Evolutionary conservation across 2,113 vertebrate species (phyloP).

Genomic region (Corydoras maculifer): DNA sequence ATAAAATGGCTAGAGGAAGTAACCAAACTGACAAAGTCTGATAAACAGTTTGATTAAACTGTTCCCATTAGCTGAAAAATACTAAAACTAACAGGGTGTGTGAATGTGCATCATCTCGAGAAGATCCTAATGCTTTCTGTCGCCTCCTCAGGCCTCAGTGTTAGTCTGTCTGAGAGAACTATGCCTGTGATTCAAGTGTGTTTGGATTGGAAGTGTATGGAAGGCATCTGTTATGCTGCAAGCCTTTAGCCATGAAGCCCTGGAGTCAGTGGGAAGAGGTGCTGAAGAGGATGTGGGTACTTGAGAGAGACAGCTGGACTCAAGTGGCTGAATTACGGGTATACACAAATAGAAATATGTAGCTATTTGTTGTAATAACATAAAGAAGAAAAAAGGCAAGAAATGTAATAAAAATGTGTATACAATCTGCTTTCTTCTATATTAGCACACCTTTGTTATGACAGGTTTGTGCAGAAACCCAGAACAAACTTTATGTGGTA

Average conservation of each 20-base stretch:
- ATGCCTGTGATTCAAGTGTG: conserved; percentile 52
- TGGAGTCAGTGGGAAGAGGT: background rate
- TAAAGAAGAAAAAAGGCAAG: background rate
- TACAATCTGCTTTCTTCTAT: too few species aligned
- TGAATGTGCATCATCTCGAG: conserved; percentile 36
- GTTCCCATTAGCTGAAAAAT: conserved; percentile 23
- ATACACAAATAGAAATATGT: conserved; percentile 9
- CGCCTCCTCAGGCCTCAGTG: conserved; percentile 57
- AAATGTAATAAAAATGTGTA: background rate
- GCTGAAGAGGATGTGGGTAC: conserved; percentile 20
- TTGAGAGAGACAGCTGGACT: conserved; percentile 26
- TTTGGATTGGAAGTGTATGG: conserved; percentile 56
- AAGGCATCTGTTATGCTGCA: conserved; percentile 52
- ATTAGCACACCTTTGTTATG: too few species aligned
- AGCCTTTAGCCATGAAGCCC: background rate
- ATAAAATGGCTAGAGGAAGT: conserved; percentile 10
- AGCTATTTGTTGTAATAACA: background rate
- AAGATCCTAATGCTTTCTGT: conserved; percentile 54
- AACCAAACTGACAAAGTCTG: conserved; percentile 23
- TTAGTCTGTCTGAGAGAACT: conserved; percentile 55
- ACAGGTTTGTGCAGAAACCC: too few species aligned
- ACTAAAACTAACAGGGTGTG: background rate
- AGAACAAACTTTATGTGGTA: too few species aligned
- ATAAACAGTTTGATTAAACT: conserved; percentile 27
- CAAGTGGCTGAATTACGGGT: background rate